Percentiles rank a stretch among this genome's conserved stretches.
Evolutionary conservation across 2,797 vertebrate species (phyloP).

Genomic region (Rhynchonycteris naso): DNA sequence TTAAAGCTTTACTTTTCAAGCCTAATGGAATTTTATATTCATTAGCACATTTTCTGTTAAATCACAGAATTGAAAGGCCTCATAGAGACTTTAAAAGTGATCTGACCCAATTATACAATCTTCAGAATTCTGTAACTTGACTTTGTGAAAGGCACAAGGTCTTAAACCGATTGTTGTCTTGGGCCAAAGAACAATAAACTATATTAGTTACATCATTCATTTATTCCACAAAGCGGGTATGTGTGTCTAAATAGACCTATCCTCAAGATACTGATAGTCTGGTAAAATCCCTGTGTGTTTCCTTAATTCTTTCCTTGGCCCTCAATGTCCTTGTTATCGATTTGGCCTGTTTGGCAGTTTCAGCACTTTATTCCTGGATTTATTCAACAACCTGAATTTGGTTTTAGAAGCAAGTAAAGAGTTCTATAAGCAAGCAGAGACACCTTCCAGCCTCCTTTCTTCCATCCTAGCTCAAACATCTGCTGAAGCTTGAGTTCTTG

Average conservation of each 20-base stretch:
- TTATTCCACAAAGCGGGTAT: not conserved
- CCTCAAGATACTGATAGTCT: not conserved
- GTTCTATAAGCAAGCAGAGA: not conserved
- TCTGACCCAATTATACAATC: not conserved
- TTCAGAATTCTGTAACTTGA: conserved; percentile 7
- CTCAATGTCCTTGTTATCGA: not conserved
- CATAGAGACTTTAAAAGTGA: conserved; percentile 33
- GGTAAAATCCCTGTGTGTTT: not conserved
- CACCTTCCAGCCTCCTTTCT: not conserved
- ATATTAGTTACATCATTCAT: not conserved
- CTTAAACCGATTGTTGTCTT: not conserved
- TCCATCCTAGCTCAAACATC: not conserved
- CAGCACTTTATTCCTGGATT: not conserved
- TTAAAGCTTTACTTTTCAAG: conserved; percentile 23
- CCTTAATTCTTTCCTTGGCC: not conserved
- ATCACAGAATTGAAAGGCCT: not conserved
- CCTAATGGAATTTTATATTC: conserved; percentile 33
- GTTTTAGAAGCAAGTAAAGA: conserved; percentile 33
- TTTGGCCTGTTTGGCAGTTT: conserved; percentile 6
- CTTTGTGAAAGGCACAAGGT: not conserved
- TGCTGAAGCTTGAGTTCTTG: not conserved
- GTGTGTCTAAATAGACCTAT: not conserved
- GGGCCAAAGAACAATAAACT: conserved; percentile 8
- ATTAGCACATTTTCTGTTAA: conserved; percentile 13
- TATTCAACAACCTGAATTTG: conserved; percentile 20